Percentiles rank a stretch among this genome's conserved stretches.
phyloP scores from a whole-genome alignment of 2,113 vertebrate species.

The Condylura cristata region DNA sequence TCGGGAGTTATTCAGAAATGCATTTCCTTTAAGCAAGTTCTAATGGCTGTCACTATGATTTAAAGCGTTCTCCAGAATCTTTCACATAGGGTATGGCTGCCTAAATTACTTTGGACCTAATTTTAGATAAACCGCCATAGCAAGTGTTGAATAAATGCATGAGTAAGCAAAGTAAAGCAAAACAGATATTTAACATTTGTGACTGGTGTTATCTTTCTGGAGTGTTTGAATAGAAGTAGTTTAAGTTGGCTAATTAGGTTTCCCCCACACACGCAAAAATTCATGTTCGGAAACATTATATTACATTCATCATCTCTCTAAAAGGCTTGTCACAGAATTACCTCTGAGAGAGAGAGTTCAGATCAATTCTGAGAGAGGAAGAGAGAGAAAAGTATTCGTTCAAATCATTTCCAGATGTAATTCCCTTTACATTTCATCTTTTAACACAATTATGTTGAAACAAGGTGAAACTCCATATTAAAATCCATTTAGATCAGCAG shows the following conservation, averaged over 20 bases:
- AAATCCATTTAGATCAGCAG: conserved; percentile 15
- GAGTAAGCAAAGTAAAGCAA: conserved; percentile 86
- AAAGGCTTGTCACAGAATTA: conserved; percentile 77
- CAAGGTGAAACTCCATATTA: not conserved
- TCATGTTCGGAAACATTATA: conserved; percentile 76
- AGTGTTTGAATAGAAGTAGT: conserved; percentile 82
- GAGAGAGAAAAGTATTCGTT: not conserved
- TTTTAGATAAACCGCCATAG: conserved; percentile 88
- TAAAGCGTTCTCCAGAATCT: conserved; percentile 86
- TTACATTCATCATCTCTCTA: conserved; percentile 83
- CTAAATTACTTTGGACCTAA: conserved; percentile 88
- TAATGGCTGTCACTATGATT: conserved; percentile 88
- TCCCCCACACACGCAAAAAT: conserved; percentile 49
- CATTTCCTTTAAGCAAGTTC: conserved; percentile 84
- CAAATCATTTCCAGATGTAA: conserved; percentile 67
- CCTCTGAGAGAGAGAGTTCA: not conserved
- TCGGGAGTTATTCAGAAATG: conserved; percentile 81
- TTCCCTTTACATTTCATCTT: conserved; percentile 62
- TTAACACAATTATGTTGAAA: conserved; percentile 53
- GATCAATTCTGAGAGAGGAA: conserved; percentile 11
- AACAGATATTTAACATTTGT: conserved; percentile 86
- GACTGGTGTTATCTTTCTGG: conserved; percentile 83
- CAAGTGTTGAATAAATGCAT: conserved; percentile 87
- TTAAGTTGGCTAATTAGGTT: conserved; percentile 83
- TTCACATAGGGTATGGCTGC: conserved; percentile 82